Evolutionary conservation across 2,888 invertebrate species (phyloP).

Genomic region (Callosobruchus maculatus): DNA sequence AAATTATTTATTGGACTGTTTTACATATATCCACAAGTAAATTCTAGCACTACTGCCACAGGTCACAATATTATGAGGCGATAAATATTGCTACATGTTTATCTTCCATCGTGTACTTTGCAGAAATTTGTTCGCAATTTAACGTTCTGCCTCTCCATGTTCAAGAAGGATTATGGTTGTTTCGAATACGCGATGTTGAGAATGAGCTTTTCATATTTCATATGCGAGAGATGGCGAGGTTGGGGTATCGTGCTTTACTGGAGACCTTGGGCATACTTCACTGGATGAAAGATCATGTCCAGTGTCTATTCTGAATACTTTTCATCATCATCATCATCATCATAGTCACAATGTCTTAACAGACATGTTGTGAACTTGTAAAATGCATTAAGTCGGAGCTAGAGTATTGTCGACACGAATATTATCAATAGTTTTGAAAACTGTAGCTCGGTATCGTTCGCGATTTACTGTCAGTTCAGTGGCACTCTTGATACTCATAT

Average conservation of each 20-base stretch:
- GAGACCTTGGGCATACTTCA: neutral
- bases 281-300: neutral
- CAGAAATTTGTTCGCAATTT: constrained; percentile 3
- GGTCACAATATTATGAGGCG: constrained; percentile 12
- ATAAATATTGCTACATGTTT: constrained; percentile 1
- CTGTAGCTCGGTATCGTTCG: too few species aligned
- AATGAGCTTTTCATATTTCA: neutral
- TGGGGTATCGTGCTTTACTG: neutral
- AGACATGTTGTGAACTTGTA: too few species aligned
- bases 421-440: too few species aligned
- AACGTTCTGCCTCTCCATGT: neutral
- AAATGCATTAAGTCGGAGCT: too few species aligned
- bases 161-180: neutral
- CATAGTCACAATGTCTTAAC: too few species aligned
- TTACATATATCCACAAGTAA: constrained; percentile 18
- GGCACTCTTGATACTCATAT: too few species aligned
- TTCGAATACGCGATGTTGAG: neutral
- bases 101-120: constrained; percentile 1
- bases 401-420: too few species aligned
- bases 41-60: constrained; percentile 5
- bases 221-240: neutral
- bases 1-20: constrained; percentile 20
- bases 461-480: too few species aligned
- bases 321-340: too few species aligned
- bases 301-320: too few species aligned